Evolutionary conservation across 1,140 invertebrate species (phyloP).

Genomic region (Danaus plexippus): DNA sequence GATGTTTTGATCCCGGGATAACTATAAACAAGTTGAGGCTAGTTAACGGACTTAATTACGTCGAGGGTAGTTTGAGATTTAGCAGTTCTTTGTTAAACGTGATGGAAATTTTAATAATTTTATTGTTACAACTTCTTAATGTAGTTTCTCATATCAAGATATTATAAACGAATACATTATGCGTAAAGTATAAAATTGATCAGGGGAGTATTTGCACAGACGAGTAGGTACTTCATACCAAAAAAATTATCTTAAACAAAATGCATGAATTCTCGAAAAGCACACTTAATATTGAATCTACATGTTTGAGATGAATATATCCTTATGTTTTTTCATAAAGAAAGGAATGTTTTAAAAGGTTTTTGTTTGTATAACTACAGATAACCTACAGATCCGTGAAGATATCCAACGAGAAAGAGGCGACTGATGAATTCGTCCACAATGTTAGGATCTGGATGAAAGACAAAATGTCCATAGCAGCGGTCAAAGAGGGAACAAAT

Average conservation of each 20-base stretch:
- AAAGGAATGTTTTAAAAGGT: not conserved
- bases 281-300: too few species aligned
- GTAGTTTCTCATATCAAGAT: too few species aligned
- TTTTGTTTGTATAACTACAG: slow-evolving; percentile 26
- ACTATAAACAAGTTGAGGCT: slow-evolving; percentile 12
- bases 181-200: too few species aligned
- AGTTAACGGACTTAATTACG: slow-evolving; percentile 7
- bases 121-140: too few species aligned
- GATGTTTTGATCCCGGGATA: slow-evolving; percentile 16
- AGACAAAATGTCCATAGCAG: slow-evolving; percentile 75
- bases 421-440: slow-evolving; percentile 68
- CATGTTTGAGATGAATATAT: not conserved
- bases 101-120: too few species aligned
- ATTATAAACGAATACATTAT: too few species aligned
- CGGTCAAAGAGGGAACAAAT: slow-evolving; percentile 69
- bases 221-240: too few species aligned
- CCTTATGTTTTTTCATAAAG: slow-evolving; percentile 4
- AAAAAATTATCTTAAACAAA: too few species aligned
- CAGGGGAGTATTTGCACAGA: too few species aligned
- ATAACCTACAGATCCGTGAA: slow-evolving; percentile 71
- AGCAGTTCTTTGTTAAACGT: too few species aligned
- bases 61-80: not conserved
- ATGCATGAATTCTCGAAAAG: too few species aligned
- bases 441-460: slow-evolving; percentile 73
- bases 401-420: slow-evolving; percentile 67